Conservation (phyloP, 2,888 invertebrate species). For the Drosophila eohydei region DNA sequence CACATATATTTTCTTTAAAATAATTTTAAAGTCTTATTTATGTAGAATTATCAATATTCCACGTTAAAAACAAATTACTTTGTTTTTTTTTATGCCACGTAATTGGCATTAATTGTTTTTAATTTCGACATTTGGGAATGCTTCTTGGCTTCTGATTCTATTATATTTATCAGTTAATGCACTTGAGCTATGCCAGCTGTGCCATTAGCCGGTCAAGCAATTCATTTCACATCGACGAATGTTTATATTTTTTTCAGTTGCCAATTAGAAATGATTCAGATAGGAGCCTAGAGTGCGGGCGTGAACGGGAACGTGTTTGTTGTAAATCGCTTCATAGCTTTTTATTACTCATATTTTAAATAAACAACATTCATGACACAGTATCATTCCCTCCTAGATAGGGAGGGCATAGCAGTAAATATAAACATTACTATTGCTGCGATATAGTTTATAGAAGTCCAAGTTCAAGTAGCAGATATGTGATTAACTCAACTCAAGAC, state of each 20-base stretch:
- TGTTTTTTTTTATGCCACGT: neutral
- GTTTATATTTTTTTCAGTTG: neutral
- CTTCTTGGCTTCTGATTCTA: neutral
- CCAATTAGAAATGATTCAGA: constrained; percentile 4
- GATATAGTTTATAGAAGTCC: neutral
- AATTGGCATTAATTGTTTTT: neutral
- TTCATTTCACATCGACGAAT: constrained; percentile 27
- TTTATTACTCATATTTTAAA: constrained; percentile 5
- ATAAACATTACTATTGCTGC: neutral
- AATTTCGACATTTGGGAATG: neutral
- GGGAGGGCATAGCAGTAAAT: neutral
- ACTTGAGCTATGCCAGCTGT: constrained; percentile 44
- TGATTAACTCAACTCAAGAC: neutral
- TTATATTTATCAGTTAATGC: constrained; percentile 19
- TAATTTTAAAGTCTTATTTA: neutral
- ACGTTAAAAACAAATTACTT: neutral
- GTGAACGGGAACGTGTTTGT: neutral
- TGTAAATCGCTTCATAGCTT: neutral
- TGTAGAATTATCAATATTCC: neutral
- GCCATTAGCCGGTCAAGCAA: constrained; percentile 21
- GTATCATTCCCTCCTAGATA: neutral
- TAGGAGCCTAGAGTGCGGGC: neutral
- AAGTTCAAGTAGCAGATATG: neutral
- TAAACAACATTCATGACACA: neutral
- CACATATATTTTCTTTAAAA: neutral